These are phyloP conservation scores for Nysson spinosus DNA, from an alignment of 2,888 invertebrate genomes.

Conservation along the genomic window DNA sequence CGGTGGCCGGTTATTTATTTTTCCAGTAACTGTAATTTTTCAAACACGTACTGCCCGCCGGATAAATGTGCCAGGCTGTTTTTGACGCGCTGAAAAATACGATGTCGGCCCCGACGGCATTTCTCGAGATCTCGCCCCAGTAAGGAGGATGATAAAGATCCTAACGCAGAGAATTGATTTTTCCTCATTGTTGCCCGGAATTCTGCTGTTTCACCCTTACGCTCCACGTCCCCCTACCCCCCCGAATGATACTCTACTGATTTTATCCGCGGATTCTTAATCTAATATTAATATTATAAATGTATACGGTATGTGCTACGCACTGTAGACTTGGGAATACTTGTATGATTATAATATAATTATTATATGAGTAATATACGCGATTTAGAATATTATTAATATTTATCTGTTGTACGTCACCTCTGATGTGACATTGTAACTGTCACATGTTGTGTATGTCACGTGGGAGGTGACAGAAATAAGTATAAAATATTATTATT, in stretches of 20 bases:
- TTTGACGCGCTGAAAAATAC: conserved; percentile 73
- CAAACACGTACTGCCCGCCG: conserved; percentile 65
- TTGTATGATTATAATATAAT: no score
- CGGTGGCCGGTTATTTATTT: conserved; percentile 71
- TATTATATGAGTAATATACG: no score
- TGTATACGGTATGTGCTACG: no score
- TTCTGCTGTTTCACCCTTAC: conserved; percentile 17
- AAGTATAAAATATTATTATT: no score
- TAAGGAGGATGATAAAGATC: conserved; percentile 58
- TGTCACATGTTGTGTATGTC: no score
- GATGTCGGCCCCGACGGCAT: conserved; percentile 56
- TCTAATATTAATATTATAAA: no score
- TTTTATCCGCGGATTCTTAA: not conserved
- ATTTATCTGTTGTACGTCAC: no score
- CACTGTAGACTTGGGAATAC: no score
- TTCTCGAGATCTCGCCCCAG: conserved; percentile 56
- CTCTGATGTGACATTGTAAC: no score
- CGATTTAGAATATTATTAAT: no score
- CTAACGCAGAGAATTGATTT: conserved; percentile 63
- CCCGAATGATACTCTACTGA: not conserved
- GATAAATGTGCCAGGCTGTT: conserved; percentile 74
- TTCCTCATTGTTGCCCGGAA: conserved; percentile 50
- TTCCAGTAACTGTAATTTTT: conserved; percentile 73
- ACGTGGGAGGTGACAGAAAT: no score
- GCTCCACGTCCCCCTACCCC: not conserved